These are phyloP conservation scores for Microdon myrmicae DNA, from an alignment of 2,888 invertebrate species.

Conservation along the genomic window DNA sequence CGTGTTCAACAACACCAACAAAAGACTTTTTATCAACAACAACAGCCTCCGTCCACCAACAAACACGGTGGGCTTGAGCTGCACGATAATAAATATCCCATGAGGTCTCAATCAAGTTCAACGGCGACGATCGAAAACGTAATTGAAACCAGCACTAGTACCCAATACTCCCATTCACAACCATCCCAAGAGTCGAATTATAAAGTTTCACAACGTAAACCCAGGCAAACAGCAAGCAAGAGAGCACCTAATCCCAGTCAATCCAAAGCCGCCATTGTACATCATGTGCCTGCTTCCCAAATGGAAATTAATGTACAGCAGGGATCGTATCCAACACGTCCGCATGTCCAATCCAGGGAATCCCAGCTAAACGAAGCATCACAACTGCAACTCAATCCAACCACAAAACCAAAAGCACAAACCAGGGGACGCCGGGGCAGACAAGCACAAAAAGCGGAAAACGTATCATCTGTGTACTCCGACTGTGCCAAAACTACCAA, in stretches of 20 bases:
- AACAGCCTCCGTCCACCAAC: slow-evolving; percentile 27
- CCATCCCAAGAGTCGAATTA: background rate
- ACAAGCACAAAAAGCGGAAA: slow-evolving; percentile 1
- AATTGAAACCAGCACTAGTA: background rate
- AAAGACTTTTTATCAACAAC: slow-evolving; percentile 8
- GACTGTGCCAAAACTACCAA: slow-evolving; percentile 12
- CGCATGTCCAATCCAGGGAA: slow-evolving; percentile 1
- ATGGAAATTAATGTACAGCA: too few relatives aligned
- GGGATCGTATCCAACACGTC: background rate
- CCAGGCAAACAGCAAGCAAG: slow-evolving; percentile 11
- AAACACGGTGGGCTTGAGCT: slow-evolving; percentile 57
- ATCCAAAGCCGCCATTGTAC: too few relatives aligned
- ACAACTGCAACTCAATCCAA: background rate
- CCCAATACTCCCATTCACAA: slow-evolving; percentile 27
- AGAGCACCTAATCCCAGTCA: slow-evolving; percentile 1
- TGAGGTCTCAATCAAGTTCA: slow-evolving; percentile 53
- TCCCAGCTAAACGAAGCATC: slow-evolving; percentile 2
- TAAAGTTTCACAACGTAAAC: slow-evolving; percentile 16
- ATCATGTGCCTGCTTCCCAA: too few relatives aligned
- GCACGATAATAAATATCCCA: slow-evolving; percentile 64
- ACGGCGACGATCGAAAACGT: slow-evolving; percentile 20
- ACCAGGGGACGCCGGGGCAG: slow-evolving; percentile 24
- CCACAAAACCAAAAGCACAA: slow-evolving; percentile 12
- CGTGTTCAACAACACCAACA: slow-evolving; percentile 25
- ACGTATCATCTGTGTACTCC: background rate